phyloP scores from a whole-genome alignment of 2,113 vertebrate genomes.

The Meles meles region DNA sequence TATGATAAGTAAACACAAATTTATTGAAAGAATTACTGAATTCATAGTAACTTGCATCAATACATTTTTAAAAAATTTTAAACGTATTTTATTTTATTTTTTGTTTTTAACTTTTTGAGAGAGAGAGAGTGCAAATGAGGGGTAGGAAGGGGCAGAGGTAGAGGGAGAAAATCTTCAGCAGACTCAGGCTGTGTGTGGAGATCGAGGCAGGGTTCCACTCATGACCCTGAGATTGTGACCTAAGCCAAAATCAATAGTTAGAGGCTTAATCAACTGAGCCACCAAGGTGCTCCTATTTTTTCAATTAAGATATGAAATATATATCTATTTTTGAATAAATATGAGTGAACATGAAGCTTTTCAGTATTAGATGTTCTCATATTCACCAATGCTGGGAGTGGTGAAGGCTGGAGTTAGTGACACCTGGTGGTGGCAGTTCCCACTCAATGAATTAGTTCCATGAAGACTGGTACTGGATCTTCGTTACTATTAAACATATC shows the following conservation, averaged over 20 bases:
- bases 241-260: not conserved
- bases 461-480: not conserved
- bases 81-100: not conserved
- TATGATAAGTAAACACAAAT: not conserved
- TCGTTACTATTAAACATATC: not conserved
- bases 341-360: not conserved
- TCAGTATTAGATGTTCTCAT: not conserved
- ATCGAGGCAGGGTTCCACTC: not conserved
- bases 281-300: not conserved
- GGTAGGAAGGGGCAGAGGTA: not conserved
- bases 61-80: not conserved
- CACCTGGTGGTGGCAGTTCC: constrained; percentile 4
- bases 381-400: not conserved
- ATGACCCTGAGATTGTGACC: not conserved
- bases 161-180: not conserved
- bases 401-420: not conserved
- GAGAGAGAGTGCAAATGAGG: not conserved
- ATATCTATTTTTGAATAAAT: not conserved
- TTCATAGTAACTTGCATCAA: not conserved
- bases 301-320: not conserved
- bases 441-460: not conserved
- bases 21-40: not conserved
- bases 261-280: not conserved
- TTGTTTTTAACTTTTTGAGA: not conserved
- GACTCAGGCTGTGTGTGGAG: not conserved